Conservation (phyloP, 2,888 invertebrate species). For the Hydraecia micacea region DNA sequence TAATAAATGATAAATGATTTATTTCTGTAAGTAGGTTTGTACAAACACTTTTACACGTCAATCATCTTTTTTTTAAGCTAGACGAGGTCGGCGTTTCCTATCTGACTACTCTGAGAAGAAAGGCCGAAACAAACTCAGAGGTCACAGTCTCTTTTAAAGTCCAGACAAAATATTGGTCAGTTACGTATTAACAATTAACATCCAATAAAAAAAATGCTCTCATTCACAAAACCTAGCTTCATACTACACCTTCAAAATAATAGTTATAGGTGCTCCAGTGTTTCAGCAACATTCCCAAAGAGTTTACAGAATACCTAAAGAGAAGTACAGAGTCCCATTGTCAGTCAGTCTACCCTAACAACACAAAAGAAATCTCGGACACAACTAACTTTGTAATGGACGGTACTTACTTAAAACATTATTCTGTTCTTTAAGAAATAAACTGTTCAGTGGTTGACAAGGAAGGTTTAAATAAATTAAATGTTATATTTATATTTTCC, state of each 20-base stretch:
- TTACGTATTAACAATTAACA: no score
- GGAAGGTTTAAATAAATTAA: background rate
- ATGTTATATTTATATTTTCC: background rate
- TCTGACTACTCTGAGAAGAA: no score
- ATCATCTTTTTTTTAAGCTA: no score
- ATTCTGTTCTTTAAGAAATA: slow-evolving; percentile 25
- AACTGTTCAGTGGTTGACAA: slow-evolving; percentile 4
- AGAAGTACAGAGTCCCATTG: slow-evolving; percentile 9
- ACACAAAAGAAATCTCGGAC: slow-evolving; percentile 32
- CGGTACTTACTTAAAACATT: slow-evolving; percentile 1
- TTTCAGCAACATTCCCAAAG: background rate
- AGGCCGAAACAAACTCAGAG: no score
- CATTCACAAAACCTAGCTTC: background rate
- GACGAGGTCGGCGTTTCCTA: no score
- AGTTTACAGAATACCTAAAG: slow-evolving; percentile 9
- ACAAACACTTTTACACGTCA: no score
- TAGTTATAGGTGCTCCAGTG: background rate
- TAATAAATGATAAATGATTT: no score
- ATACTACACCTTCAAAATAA: background rate
- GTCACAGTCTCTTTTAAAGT: no score
- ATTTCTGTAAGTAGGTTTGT: no score
- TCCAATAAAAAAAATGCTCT: background rate
- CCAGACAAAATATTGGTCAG: no score
- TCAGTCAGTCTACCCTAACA: slow-evolving; percentile 2
- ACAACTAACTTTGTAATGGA: slow-evolving; percentile 28